phyloP scores from a whole-genome alignment of 2,113 vertebrate genomes.

The Eubucco bourcierii region DNA sequence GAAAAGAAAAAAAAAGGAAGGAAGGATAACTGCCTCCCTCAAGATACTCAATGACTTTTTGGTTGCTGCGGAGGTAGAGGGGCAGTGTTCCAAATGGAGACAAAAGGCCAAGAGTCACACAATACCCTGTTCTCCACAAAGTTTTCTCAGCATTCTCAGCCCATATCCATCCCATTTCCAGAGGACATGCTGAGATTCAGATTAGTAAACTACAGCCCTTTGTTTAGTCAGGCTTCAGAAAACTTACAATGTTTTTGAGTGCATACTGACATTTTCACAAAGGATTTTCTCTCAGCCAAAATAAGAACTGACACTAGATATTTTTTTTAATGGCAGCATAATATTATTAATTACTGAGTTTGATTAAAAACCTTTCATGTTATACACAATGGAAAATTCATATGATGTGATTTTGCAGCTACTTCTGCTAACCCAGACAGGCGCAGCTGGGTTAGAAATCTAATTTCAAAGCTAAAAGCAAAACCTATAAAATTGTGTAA shows the following conservation, averaged over 20 bases:
- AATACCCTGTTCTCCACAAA: background rate
- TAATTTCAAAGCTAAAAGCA: background rate
- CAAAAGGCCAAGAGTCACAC: background rate
- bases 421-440: slow-evolving; percentile 1
- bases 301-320: background rate
- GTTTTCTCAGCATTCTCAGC: background rate
- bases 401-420: background rate
- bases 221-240: slow-evolving; percentile 22
- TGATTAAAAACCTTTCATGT: slow-evolving; percentile 24
- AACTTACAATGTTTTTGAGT: background rate
- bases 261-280: background rate
- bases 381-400: slow-evolving; percentile 25
- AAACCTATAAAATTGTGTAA: background rate
- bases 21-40: fast-evolving
- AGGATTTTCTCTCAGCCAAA: background rate
- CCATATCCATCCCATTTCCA: background rate
- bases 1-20: background rate
- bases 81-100: background rate
- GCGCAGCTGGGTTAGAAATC: background rate
- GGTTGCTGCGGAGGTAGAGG: background rate
- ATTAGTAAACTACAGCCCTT: background rate
- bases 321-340: background rate
- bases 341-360: slow-evolving; percentile 5
- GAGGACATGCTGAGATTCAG: background rate
- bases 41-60: background rate